Conservation (phyloP, 2,888 invertebrate genomes). For the Desoria tigrina region DNA sequence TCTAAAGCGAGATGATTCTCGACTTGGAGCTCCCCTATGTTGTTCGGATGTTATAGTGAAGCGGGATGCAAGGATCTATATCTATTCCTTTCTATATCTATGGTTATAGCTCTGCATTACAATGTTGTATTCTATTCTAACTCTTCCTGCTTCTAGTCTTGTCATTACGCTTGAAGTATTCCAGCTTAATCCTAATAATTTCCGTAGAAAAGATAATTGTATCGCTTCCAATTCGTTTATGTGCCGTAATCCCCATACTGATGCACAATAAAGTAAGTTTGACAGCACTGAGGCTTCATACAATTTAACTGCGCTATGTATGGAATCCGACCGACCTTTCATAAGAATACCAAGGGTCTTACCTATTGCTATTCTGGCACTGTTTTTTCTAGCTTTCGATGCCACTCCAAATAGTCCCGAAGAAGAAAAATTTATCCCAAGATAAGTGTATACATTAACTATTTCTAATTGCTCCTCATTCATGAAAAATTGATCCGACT, state of each 20-base stretch:
- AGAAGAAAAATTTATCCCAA: conserved; percentile 24
- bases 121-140: background rate
- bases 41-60: no score
- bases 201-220: background rate
- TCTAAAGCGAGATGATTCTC: no score
- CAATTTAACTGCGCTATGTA: background rate
- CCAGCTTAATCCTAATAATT: background rate
- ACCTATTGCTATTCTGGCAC: background rate
- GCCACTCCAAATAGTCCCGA: conserved; percentile 9
- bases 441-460: conserved; percentile 22
- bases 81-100: no score
- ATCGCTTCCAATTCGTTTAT: background rate
- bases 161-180: background rate
- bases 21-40: no score
- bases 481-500: conserved; percentile 12
- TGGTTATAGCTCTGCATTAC: background rate
- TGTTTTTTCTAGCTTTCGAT: background rate
- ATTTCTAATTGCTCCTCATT: conserved; percentile 24
- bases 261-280: background rate
- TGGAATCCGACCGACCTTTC: background rate
- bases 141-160: conserved; percentile 8
- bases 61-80: no score
- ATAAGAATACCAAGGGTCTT: background rate
- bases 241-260: background rate
- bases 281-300: background rate